These are phyloP conservation scores for Ochotona curzoniae DNA, from an alignment of 2,113 vertebrate genomes.

Conservation along the genomic window DNA sequence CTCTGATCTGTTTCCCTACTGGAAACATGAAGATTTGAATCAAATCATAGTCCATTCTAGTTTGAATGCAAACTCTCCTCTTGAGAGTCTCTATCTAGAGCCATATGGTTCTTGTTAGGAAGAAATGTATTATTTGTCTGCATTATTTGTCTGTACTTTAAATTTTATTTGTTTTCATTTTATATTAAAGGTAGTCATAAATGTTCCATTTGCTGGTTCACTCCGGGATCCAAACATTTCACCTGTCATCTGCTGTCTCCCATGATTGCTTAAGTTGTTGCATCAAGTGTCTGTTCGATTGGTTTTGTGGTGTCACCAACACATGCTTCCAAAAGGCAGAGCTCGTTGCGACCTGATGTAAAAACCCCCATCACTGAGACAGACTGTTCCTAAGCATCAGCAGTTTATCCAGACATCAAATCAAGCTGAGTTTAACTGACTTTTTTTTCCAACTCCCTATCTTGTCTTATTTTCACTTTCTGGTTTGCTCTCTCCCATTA, in stretches of 20 bases:
- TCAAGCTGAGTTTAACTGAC: background rate
- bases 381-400: background rate
- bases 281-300: background rate
- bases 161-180: too few relatives aligned
- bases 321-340: slow-evolving; percentile 13
- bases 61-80: rapidly evolving
- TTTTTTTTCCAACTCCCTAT: background rate
- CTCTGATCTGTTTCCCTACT: background rate
- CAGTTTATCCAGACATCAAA: background rate
- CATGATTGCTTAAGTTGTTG: too few relatives aligned
- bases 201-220: too few relatives aligned
- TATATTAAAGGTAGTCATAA: too few relatives aligned
- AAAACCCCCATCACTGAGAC: background rate
- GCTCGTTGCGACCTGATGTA: background rate
- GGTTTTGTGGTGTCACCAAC: background rate
- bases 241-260: too few relatives aligned
- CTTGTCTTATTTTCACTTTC: background rate
- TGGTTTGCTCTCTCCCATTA: background rate
- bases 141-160: too few relatives aligned
- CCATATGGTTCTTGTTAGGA: too few relatives aligned
- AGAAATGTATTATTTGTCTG: too few relatives aligned
- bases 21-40: background rate
- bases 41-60: background rate
- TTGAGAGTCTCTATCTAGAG: background rate
- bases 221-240: too few relatives aligned